A percentile compares a stretch with the other conserved stretches of the same genome.
Evolutionary conservation across 2,113 vertebrate species (phyloP).

Genomic region (Struthio camelus): DNA sequence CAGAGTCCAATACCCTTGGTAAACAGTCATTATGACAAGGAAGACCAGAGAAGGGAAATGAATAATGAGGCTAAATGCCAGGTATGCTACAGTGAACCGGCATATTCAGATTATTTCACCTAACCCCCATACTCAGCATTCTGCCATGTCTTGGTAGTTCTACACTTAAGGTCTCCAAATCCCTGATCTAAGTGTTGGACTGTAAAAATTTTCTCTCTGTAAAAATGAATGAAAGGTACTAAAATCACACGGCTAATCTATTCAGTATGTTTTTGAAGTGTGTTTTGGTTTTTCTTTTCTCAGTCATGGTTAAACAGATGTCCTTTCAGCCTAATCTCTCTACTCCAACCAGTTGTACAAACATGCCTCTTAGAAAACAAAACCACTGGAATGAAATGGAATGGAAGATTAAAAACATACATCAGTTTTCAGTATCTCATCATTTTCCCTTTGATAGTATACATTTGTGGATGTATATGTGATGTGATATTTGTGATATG

Average conservation of each 20-base stretch:
- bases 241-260: slow-evolving; percentile 55
- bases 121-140: background rate
- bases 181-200: background rate
- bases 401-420: slow-evolving; percentile 21
- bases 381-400: background rate
- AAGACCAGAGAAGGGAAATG: background rate
- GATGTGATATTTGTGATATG: background rate
- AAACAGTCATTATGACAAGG: background rate
- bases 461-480: background rate
- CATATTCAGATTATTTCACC: background rate
- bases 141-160: slow-evolving; percentile 25
- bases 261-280: slow-evolving; percentile 53
- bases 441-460: background rate
- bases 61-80: background rate
- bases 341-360: slow-evolving; percentile 65
- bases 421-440: background rate
- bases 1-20: background rate
- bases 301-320: slow-evolving; percentile 40
- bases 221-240: slow-evolving; percentile 31
- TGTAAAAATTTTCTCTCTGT: slow-evolving; percentile 41
- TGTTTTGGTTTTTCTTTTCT: slow-evolving; percentile 38
- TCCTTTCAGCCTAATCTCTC: slow-evolving; percentile 64
- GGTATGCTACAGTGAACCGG: background rate
- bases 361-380: slow-evolving; percentile 47
- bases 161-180: slow-evolving; percentile 26